phyloP scores from a whole-genome alignment of 2,888 invertebrate genomes.

The Liposcelis brunnea region DNA sequence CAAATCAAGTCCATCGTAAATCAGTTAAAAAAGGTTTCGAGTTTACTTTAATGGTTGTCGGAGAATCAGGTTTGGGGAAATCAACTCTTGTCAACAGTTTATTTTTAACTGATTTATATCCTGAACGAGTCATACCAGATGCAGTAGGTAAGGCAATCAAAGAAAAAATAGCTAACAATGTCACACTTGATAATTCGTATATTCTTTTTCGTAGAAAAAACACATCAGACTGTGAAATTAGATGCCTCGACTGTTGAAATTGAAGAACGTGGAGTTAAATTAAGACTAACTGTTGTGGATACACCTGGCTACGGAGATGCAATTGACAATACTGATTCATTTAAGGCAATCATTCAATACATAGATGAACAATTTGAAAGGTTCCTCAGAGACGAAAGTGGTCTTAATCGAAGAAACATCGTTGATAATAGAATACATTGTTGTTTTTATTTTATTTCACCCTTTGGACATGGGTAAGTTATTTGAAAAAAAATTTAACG shows the following conservation, averaged over 20 bases:
- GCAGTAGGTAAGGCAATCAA: slow-evolving; percentile 54
- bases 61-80: slow-evolving; percentile 81
- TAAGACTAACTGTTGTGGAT: slow-evolving; percentile 84
- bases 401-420: slow-evolving; percentile 87
- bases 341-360: slow-evolving; percentile 86
- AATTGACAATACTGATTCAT: slow-evolving; percentile 77
- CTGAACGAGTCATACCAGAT: slow-evolving; percentile 76
- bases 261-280: slow-evolving; percentile 85
- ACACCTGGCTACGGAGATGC: slow-evolving; percentile 94
- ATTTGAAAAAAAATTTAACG: background rate
- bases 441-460: slow-evolving; percentile 94
- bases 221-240: slow-evolving; percentile 79
- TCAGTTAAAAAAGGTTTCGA: slow-evolving; percentile 96
- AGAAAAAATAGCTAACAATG: background rate
- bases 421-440: slow-evolving; percentile 95
- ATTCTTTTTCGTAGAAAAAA: slow-evolving; percentile 45
- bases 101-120: slow-evolving; percentile 87
- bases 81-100: slow-evolving; percentile 90
- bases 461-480: slow-evolving; percentile 83
- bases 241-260: slow-evolving; percentile 94
- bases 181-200: background rate
- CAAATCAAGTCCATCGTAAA: slow-evolving; percentile 92
- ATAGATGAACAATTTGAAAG: slow-evolving; percentile 95
- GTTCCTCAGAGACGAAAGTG: slow-evolving; percentile 82
- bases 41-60: slow-evolving; percentile 93